These are phyloP conservation scores for Spheniscus humboldti DNA, from an alignment of 2,797 vertebrate genomes.

Conservation along the genomic window DNA sequence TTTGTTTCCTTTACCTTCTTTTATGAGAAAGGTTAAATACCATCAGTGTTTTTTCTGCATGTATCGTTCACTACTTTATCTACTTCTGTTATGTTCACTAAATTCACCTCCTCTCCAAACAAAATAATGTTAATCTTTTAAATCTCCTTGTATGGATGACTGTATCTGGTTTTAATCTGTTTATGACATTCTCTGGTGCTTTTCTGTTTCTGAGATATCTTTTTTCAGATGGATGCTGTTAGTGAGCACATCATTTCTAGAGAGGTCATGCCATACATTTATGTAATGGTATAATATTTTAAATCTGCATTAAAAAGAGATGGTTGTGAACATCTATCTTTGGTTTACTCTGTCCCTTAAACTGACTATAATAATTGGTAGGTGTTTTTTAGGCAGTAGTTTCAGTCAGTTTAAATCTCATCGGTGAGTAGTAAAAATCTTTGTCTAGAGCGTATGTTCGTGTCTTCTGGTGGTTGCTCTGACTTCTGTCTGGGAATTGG, in stretches of 20 bases:
- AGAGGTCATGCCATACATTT: not conserved
- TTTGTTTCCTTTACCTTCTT: not conserved
- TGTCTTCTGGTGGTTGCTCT: not conserved
- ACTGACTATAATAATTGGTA: not conserved
- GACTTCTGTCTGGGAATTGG: not conserved
- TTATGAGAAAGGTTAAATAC: not conserved
- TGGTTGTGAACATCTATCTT: not conserved
- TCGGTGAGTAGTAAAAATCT: not conserved
- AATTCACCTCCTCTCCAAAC: not conserved
- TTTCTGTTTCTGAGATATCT: not conserved
- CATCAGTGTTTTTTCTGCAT: not conserved
- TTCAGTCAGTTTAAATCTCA: not conserved
- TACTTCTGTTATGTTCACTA: not conserved
- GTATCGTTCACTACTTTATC: not conserved
- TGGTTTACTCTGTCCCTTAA: not conserved
- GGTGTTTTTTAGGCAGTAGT: not conserved
- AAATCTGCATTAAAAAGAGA: not conserved
- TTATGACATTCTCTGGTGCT: constrained; percentile 14
- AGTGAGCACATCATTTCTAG: not conserved
- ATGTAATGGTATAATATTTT: not conserved
- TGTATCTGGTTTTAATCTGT: constrained; percentile 33
- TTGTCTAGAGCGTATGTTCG: not conserved
- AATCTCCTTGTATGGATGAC: constrained; percentile 35
- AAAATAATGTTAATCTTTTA: constrained; percentile 45
- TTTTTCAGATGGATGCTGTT: constrained; percentile 36